Base-by-base conservation (phyloP, 1,140 invertebrate genomes). In the Elymnias hypermnestra region DNA sequence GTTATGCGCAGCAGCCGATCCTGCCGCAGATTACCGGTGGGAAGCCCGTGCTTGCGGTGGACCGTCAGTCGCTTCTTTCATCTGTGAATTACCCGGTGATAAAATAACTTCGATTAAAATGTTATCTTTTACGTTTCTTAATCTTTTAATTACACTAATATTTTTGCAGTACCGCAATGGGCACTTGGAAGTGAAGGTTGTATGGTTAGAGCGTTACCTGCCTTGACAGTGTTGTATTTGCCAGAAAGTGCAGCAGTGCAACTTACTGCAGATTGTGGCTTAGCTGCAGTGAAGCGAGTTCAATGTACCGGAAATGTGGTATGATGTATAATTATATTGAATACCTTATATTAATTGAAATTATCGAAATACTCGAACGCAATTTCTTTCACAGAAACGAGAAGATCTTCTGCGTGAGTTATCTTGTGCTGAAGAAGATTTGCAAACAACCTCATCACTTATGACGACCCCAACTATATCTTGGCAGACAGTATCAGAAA, bases 231-330 rank as follows among this genome's bases (percentile, higher is more conserved):
- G 28, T 85, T 91, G 21, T 93, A 91, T 57, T 87, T 92, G 57
- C 92, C 93, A 18, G 92, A 93, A 52, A 91, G 94, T 65, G 89
- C 95, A 13, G 90, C 95, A 19, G 89, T 98, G 23, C 94, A 96
- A 62, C 84, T 97, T 25, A 94, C 95, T 14, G 93, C 94, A 23
- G 96, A 97, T 79, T 93, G 95, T 72, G 94, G 94, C 25, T 86
- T 96, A 19, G 96, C 95, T 78, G 96, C 95, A 23, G 93, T 94
- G 17, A 87, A 91, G 61, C 82, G 89, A 35, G 89, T 92, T 44
- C 89, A 90, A 17, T 93, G 91, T 71, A 91, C 90, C 59, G 90
- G 91, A 62, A 90, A 91, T 70, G 88, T 90, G 75, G 91, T 92
- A 81, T 86, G 87, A 26, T 33, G 25, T 9, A 28, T 26, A 22